Conservation (phyloP, 2,113 vertebrate genomes). For the Hyaena hyaena region DNA sequence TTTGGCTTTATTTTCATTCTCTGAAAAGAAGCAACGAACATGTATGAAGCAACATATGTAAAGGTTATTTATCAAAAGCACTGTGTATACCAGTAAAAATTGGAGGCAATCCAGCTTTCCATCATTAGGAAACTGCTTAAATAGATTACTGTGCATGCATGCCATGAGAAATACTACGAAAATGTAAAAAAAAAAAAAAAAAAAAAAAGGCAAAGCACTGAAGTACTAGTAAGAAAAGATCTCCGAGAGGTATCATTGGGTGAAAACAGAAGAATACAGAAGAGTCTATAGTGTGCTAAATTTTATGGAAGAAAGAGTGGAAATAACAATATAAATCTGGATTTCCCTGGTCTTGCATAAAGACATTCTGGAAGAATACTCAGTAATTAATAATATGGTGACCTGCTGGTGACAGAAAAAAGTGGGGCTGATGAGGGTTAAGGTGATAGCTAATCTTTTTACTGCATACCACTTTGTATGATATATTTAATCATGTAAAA, state of each 20-base stretch:
- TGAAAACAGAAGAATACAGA: neutral
- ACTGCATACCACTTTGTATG: neutral
- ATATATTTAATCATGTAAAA: neutral
- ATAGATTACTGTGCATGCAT: neutral
- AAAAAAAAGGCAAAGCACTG: neutral
- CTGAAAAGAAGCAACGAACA: constrained; percentile 35
- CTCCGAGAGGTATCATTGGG: neutral
- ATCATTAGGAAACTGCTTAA: constrained; percentile 9
- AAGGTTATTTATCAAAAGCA: constrained; percentile 45
- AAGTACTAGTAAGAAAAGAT: neutral
- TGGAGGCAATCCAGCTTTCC: neutral
- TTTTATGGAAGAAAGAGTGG: neutral
- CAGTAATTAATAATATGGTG: neutral
- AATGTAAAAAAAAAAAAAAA: neutral
- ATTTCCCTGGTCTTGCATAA: neutral
- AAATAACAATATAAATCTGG: neutral
- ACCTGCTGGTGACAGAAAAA: neutral
- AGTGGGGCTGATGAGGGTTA: neutral
- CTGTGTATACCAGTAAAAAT: neutral
- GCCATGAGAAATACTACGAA: neutral
- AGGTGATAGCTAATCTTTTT: neutral
- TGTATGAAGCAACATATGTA: neutral
- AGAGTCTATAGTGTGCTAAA: neutral
- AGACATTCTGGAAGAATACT: constrained; percentile 13
- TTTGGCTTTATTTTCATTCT: constrained; percentile 24